Evolutionary conservation across 1,140 invertebrate genomes (phyloP), one percentile per base, ranked within the genome.

Genomic region (Homalodisca vitripennis): DNA sequence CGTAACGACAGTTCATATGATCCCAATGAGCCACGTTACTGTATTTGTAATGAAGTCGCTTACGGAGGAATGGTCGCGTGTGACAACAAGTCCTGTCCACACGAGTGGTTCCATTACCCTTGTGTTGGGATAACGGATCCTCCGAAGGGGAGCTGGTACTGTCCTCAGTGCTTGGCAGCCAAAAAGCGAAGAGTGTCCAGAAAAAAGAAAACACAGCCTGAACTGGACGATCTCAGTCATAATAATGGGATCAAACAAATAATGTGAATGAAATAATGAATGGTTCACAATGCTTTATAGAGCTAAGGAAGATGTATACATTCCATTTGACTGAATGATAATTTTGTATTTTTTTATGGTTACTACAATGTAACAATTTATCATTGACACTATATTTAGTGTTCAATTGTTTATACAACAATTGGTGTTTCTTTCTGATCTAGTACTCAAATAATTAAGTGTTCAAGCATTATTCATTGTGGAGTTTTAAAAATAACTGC

Each of bases 11-110:
- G 74, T 13, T 88, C 88, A 0, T 92, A 91, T 73, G 93, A 95
- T 82, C 92, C 93, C 1, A 93, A 94, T 77, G 96, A 98, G 81
- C 96, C 95, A 13, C 86, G 95, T 74, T 99, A 98, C 80, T 99
- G 97, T 81, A 88, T 97, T 74, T 99, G 97, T 81, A 98, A 98
- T 82, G 93, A 98, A 82, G 94, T 98, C 31, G 97, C 95, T 0
- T 99, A 98, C 79, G 98, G 98, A 12, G 95, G 98, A 76, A 99
- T 99, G 98, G 96, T 99, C 65, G 97, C 95, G 66, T 99, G 98
- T 83, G 97, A 99, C 84, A 98, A 98, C 83, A 90, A 93, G 80
- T 92, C 95, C 78, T 99, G 97, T 82, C 93, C 94, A 14, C 94
- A 93, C 74, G 96, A 98, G 81, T 99, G 97, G 97, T 99, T 98